Evolutionary conservation across 2,888 invertebrate genomes (phyloP), one percentile per base, ranked within the genome.

Genomic region (Leucophenga montana): DNA sequence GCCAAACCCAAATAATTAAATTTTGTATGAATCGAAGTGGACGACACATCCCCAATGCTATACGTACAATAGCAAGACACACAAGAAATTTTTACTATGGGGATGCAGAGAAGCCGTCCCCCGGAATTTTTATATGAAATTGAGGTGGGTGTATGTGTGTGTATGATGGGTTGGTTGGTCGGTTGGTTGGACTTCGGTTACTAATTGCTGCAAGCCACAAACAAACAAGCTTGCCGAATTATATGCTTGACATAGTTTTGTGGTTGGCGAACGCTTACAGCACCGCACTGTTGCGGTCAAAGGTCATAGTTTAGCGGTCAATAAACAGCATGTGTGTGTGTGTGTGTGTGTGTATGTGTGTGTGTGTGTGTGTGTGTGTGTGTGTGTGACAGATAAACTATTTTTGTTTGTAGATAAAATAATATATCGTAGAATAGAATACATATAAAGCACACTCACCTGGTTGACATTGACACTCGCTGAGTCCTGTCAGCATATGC

Each of bases 401-500:
- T 20, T 6, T 16, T 22, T 6, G n/a, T 46, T n/a, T 33, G 16
- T 54, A 27, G 14, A 9, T 66, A 5, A 33, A 50, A 31, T n/a
- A 11, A 53, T 27, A 5, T 66, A 39, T 54, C n/a, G n/a, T n/a
- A 46, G 50, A 20, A n/a, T 1, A 9, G 4, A 59, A 6, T 33
- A 67, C 22, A 22, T 6, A 16, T 46, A 65, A 48, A 56, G n/a
- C n/a, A n/a, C 44, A 85, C 89, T 88, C 87, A 93, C 94, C 94
- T 93, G 93, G 90, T 87, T 93, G 93, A 90, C 94, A 94, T 79
- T 90, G 90, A 90, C 94, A 94, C 89, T 93, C 92, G 27, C 74
- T 67, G 66, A 69, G 67, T n/a, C 70, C 75, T 70, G 46, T 14
- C 48, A 39, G 48, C 39, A 8, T 39, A 68, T 76, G 77, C 54